Percentiles rank a stretch among this genome's conserved stretches.
phyloP scores from a whole-genome alignment of 2,888 invertebrate species.

The Orthosia cruda region DNA sequence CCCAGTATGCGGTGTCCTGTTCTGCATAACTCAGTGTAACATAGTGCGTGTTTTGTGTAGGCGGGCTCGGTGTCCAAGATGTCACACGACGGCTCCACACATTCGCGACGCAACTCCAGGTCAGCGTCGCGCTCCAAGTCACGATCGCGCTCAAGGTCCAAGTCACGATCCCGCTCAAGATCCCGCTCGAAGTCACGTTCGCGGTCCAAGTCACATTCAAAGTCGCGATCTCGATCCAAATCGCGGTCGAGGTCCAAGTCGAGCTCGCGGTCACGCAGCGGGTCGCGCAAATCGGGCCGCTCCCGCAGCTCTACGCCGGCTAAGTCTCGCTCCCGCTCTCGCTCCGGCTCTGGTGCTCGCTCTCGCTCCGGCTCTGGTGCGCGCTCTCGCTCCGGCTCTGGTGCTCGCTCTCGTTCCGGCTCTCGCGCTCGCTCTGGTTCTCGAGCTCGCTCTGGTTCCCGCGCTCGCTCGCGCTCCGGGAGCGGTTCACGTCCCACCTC shows the following conservation, averaged over 20 bases:
- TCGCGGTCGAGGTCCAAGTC: conserved; percentile 67
- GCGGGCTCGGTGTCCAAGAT: conserved; percentile 82
- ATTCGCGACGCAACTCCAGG: conserved; percentile 73
- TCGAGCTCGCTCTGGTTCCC: conserved; percentile 10
- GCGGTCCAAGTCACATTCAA: conserved; percentile 48
- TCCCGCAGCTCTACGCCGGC: conserved; percentile 37
- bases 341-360: conserved; percentile 22
- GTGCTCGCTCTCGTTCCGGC: conserved; percentile 14
- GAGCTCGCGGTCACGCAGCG: conserved; percentile 40
- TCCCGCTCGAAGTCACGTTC: conserved; percentile 41
- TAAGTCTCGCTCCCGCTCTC: conserved; percentile 26
- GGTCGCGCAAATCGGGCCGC: conserved; percentile 40
- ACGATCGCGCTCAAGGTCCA: conserved; percentile 39
- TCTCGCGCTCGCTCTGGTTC: conserved; percentile 17
- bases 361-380: conserved; percentile 20
- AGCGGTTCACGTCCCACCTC: conserved; percentile 39
- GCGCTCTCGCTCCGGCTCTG: conserved; percentile 21
- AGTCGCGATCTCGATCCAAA: conserved; percentile 48
- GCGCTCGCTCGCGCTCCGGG: conserved; percentile 5
- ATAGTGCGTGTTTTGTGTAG: conserved; percentile 64
- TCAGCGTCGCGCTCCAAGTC: conserved; percentile 73
- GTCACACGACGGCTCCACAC: conserved; percentile 82
- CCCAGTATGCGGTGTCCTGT: background rate
- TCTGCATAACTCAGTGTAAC: background rate
- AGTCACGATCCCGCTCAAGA: conserved; percentile 36